Base-by-base conservation (phyloP, 2,888 invertebrate genomes). In the Drosophila heteroneura region DNA sequence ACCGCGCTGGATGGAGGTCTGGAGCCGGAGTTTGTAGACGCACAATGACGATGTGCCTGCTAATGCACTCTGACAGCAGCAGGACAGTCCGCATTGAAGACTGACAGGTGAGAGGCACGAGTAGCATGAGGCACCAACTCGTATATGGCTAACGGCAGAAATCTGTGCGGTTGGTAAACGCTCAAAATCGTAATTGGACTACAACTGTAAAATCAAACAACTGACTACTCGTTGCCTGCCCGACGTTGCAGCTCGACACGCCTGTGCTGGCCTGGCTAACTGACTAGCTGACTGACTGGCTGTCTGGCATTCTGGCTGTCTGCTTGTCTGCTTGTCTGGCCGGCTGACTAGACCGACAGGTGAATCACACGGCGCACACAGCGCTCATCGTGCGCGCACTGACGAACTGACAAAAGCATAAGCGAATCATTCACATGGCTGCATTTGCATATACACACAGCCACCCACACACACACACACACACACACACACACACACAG, bases 381-480 rank as follows among this genome's bases (percentile, higher is more conserved):
- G 47, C 14, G 22, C 58, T 64, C 58, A 66, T 59, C 70, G 75
- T 70, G 71, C 53, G 71, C 63, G 54, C 64, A 67, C 78, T 79
- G 79, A 79, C 79, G 79, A 89, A 76, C 92, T 85, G 90, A 92
- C 92, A 92, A 92, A 92, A 85, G 90, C 82, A 91, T 92, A 92
- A 92, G 82, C 92, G 88, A 91, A 92, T 92, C 93, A 92, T 92
- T 76, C 87, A 92, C 85, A 83, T 92, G 92, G 91, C 81, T 92
- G 91, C 83, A 73, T 84, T 91, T 79, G 74, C 70, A 72, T 66
- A 75, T 76, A 76, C 76, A 73, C 74, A 41, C 53, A 39, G 28
- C 62, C 53, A 49, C 64, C 58, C 51, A 57, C 35, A 22, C 28
- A 47, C 61, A 32, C 47, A 32, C 53, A 35, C 28, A 47, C 39